A percentile compares a stretch with the other conserved stretches of the same genome.
phyloP scores from a whole-genome alignment of 2,888 invertebrate species.

The Elgonia sp. region DNA sequence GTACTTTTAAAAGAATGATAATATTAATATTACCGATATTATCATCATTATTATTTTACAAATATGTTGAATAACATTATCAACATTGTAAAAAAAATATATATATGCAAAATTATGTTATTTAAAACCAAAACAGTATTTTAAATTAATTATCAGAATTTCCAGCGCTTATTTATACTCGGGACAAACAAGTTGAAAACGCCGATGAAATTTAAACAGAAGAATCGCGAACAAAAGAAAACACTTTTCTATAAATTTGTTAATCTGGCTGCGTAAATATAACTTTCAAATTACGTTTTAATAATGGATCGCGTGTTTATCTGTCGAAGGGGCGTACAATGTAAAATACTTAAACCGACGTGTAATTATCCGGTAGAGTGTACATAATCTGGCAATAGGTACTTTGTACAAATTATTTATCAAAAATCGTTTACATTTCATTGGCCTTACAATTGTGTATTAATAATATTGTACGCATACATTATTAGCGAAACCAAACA shows the following conservation, averaged over 20 bases:
- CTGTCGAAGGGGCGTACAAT: background rate
- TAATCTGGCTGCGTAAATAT: background rate
- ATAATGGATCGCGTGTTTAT: background rate
- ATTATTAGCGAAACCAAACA: conserved; percentile 33
- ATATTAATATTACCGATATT: too few species aligned
- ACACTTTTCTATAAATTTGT: background rate
- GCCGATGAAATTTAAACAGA: background rate
- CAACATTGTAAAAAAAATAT: too few species aligned
- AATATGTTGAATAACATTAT: too few species aligned
- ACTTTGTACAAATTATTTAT: conserved; percentile 17
- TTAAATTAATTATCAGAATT: too few species aligned
- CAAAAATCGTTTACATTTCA: conserved; percentile 13
- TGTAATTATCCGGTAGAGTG: background rate
- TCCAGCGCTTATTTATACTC: background rate
- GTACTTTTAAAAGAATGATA: too few species aligned
- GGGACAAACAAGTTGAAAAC: background rate
- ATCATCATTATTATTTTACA: too few species aligned
- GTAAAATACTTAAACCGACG: conserved; percentile 12
- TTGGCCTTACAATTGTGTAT: conserved; percentile 4
- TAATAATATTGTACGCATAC: conserved; percentile 29
- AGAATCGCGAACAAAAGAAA: conserved; percentile 7
- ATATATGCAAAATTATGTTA: too few species aligned
- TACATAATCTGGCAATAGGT: conserved; percentile 2
- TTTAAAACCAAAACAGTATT: too few species aligned
- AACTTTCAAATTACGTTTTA: conserved; percentile 28